Evolutionary conservation across 2,888 invertebrate species (phyloP).

Genomic region (Euproctis similis): DNA sequence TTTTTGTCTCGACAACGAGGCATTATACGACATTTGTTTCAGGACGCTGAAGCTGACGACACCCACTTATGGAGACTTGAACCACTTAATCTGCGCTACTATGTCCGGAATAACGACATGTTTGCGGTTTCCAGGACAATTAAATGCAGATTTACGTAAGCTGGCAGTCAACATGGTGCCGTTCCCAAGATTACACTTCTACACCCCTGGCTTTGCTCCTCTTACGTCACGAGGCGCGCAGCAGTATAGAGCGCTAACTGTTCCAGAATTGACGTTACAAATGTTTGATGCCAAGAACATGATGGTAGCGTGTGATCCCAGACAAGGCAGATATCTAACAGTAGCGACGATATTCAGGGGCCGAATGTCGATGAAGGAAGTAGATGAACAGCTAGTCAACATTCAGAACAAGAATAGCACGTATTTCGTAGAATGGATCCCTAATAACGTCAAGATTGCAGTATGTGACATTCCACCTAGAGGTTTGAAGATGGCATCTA

Average conservation of each 20-base stretch:
- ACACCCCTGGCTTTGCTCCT: slow-evolving; percentile 79
- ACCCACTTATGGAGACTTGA: slow-evolving; percentile 87
- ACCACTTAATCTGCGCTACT: slow-evolving; percentile 87
- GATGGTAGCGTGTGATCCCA: slow-evolving; percentile 94
- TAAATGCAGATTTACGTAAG: slow-evolving; percentile 64
- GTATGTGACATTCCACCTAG: slow-evolving; percentile 87
- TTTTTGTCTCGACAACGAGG: slow-evolving; percentile 85
- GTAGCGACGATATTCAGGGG: slow-evolving; percentile 93
- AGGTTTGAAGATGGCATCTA: slow-evolving; percentile 88
- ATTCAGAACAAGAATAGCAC: slow-evolving; percentile 86
- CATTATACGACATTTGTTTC: slow-evolving; percentile 84
- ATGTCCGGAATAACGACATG: slow-evolving; percentile 92
- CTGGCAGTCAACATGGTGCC: slow-evolving; percentile 73
- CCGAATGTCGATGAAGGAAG: slow-evolving; percentile 95
- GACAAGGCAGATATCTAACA: slow-evolving; percentile 91
- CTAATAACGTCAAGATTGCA: slow-evolving; percentile 85
- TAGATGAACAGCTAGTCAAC: slow-evolving; percentile 85
- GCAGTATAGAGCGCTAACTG: slow-evolving; percentile 91
- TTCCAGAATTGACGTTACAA: slow-evolving; percentile 86
- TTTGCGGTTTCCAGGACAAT: slow-evolving; percentile 78
- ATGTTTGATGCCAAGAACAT: slow-evolving; percentile 82
- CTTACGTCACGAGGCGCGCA: slow-evolving; percentile 87
- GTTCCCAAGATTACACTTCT: slow-evolving; percentile 80
- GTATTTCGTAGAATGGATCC: slow-evolving; percentile 89
- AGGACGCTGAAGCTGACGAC: slow-evolving; percentile 83